Conservation (phyloP, 2,113 vertebrate species). For the Ailuropoda melanoleuca region DNA sequence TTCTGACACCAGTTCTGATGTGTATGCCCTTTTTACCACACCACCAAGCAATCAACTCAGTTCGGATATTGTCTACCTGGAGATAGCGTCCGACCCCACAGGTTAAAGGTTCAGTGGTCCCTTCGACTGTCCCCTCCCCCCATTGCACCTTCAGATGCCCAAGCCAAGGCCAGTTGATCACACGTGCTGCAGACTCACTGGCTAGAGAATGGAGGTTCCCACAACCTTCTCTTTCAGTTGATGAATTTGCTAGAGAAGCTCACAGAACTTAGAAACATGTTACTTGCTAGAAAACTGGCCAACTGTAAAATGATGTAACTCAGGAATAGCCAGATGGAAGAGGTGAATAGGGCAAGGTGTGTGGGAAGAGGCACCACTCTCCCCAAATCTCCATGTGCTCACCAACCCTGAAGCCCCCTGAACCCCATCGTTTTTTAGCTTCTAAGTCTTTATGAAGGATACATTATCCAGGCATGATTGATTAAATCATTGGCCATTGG, state of each 20-base stretch:
- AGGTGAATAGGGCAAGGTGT: background rate
- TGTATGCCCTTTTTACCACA: background rate
- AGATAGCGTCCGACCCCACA: fast-evolving
- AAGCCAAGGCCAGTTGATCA: too few species aligned
- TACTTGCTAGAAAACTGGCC: background rate
- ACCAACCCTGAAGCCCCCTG: background rate
- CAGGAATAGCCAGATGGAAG: background rate
- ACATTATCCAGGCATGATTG: background rate
- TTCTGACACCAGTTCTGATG: background rate
- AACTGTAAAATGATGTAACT: background rate
- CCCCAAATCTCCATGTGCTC: background rate
- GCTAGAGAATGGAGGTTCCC: background rate
- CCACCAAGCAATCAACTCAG: background rate
- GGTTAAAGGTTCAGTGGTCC: background rate
- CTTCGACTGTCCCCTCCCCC: background rate
- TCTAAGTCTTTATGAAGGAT: background rate
- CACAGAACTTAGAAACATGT: background rate
- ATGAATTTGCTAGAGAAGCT: background rate
- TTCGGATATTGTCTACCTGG: background rate
- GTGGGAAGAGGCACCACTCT: background rate
- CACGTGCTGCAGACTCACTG: background rate
- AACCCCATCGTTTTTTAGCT: background rate
- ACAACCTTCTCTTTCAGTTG: background rate
- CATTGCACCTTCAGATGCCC: background rate
- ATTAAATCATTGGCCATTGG: background rate